Base-by-base conservation (phyloP, 1,140 invertebrate species). In the Ganaspis sp. region DNA sequence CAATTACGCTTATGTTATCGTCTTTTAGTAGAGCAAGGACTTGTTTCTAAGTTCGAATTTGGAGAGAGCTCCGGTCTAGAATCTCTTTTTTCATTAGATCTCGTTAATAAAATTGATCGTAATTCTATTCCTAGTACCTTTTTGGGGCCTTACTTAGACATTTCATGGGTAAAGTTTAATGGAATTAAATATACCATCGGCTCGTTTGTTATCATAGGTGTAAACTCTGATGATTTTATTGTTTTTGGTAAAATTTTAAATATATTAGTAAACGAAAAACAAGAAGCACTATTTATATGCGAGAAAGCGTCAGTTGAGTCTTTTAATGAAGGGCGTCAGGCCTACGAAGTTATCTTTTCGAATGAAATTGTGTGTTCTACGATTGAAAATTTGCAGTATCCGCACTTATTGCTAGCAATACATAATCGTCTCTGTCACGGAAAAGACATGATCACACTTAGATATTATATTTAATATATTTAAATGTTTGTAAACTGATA, bases 101-200 rank as follows among this genome's bases (percentile, higher is more conserved):
- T 19, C 17, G 4, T 3, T 5, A 6, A 17, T 5, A 17, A 2
- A 17, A 17, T 19, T 3, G 1, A 17, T 19, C 0, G 45, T n/a
- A 3, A 42, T 42, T 42, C 6, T 49, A 49, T 17, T 12, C 15
- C 15, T 49, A 49, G 12, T 1, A 49, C 2, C 1, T n/a, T 40
- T 42, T 21, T 21, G 12, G n/a, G 23, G 4, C 29, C 72, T 54
- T 73, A 49, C 58, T 5, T 73, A 8, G 12, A 58, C 5, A 49
- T 73, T 64, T 12, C 53, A 40, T 74, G 72, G 72, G 34, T 74
- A 0, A 74, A 64, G 3, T 17, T 21, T 2, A 42, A 19, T 38
- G 54, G 72, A 4, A 64, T 74, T 23, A 74, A 21, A 15, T 74
- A 74, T 64, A 29, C 21, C 3, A 64, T 74, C 4, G 53, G n/a